phyloP scores from a whole-genome alignment of 2,888 invertebrate species.

The Spodoptera picta region DNA sequence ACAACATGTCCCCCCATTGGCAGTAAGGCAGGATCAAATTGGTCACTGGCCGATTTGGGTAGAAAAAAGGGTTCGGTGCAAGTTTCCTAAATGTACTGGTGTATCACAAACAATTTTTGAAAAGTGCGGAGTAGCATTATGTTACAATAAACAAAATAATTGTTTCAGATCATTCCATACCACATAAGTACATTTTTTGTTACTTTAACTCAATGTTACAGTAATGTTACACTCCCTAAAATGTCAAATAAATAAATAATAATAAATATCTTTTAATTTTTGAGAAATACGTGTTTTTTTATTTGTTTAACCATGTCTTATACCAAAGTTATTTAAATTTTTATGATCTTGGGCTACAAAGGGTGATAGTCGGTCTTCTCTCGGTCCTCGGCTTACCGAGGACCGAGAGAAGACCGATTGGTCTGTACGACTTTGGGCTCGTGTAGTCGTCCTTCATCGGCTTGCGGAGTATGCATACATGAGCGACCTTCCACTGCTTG shows the following conservation, averaged over 20 bases:
- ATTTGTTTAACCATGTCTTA: too few relatives aligned
- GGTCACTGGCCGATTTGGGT: conserved; percentile 53
- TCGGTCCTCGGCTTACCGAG: too few relatives aligned
- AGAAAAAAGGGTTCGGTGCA: conserved; percentile 44
- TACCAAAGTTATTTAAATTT: too few relatives aligned
- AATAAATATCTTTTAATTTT: too few relatives aligned
- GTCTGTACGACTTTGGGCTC: conserved; percentile 22
- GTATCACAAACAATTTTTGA: conserved; percentile 38
- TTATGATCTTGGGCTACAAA: too few relatives aligned
- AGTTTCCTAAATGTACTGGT: conserved; percentile 32
- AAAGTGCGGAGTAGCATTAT: conserved; percentile 44
- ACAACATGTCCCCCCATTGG: conserved; percentile 48
- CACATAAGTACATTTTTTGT: conserved; percentile 8
- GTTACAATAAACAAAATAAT: conserved; percentile 41
- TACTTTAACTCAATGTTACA: conserved; percentile 9
- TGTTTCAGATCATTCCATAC: conserved; percentile 33
- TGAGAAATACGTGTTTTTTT: too few relatives aligned
- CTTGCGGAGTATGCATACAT: conserved; percentile 19
- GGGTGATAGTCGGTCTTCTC: too few relatives aligned
- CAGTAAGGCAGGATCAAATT: conserved; percentile 51
- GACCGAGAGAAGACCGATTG: conserved; percentile 18
- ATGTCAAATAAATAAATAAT: too few relatives aligned
- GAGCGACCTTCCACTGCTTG: conserved; percentile 18
- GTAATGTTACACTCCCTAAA: conserved; percentile 14
- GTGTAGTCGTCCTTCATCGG: conserved; percentile 21